phyloP scores from a whole-genome alignment of 2,113 vertebrate genomes.

The Pluvianellus socialis region DNA sequence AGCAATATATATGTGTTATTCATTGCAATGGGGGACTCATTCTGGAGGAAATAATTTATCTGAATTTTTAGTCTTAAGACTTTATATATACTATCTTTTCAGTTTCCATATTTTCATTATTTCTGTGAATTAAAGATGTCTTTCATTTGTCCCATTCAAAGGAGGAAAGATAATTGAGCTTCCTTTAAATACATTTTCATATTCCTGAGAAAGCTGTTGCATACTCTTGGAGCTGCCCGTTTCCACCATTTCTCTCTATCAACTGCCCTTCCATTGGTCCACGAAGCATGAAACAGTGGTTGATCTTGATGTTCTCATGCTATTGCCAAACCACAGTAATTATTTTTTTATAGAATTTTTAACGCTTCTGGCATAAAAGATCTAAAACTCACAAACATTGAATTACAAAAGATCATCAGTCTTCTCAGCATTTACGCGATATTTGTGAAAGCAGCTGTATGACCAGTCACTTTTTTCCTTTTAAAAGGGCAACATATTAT shows the following conservation, averaged over 20 bases:
- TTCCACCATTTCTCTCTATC: background rate
- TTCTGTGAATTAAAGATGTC: background rate
- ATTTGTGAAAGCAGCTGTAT: background rate
- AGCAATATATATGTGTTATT: background rate
- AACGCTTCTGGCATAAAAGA: background rate
- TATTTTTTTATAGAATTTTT: background rate
- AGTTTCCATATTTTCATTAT: background rate
- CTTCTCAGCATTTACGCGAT: background rate
- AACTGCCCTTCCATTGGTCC: background rate
- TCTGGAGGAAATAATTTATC: background rate
- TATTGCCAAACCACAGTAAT: background rate
- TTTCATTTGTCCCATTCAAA: background rate
- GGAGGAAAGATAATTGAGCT: background rate
- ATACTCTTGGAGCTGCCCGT: background rate
- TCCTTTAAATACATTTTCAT: background rate
- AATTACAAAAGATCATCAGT: background rate
- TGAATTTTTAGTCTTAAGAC: background rate
- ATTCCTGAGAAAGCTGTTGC: background rate
- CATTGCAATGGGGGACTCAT: background rate
- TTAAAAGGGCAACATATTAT: background rate
- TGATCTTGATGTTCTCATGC: background rate
- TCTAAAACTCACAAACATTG: background rate
- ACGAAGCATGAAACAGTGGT: background rate
- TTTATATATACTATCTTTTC: background rate
- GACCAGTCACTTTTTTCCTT: background rate